phyloP scores from a whole-genome alignment of 2,888 invertebrate species.

The Antheraea assamensis region DNA sequence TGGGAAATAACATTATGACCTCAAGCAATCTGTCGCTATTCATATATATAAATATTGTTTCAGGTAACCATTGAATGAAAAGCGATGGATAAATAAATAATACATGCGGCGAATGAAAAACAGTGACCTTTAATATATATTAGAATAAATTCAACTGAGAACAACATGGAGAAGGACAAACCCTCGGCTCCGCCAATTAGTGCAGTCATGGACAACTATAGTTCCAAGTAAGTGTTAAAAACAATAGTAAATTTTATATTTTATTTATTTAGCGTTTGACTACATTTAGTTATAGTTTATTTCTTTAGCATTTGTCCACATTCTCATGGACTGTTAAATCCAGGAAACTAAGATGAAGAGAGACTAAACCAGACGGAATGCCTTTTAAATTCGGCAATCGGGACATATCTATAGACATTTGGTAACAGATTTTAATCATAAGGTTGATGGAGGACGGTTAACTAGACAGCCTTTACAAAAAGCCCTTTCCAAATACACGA shows the following conservation, averaged over 20 bases:
- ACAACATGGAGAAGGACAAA: constrained; percentile 47
- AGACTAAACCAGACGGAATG: no score
- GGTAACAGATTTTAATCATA: no score
- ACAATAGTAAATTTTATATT: background rate
- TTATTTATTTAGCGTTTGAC: background rate
- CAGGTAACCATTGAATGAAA: background rate
- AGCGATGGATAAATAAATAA: background rate
- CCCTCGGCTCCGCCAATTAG: constrained; percentile 47
- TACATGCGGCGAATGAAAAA: background rate
- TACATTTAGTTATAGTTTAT: background rate
- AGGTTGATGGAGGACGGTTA: no score
- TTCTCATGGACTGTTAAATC: no score
- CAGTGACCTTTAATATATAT: background rate
- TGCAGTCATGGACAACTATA: constrained; percentile 53
- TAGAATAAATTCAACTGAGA: background rate
- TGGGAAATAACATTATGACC: no score
- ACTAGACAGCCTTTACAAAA: no score
- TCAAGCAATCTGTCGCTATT: background rate
- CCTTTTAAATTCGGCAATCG: no score
- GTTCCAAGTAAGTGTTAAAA: constrained; percentile 58
- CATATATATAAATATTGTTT: background rate
- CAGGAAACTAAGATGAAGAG: no score
- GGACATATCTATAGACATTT: no score
- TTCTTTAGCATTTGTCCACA: background rate
- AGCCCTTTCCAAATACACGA: no score